Conservation (phyloP, 2,113 vertebrate genomes). For the Delphinapterus leucas region DNA sequence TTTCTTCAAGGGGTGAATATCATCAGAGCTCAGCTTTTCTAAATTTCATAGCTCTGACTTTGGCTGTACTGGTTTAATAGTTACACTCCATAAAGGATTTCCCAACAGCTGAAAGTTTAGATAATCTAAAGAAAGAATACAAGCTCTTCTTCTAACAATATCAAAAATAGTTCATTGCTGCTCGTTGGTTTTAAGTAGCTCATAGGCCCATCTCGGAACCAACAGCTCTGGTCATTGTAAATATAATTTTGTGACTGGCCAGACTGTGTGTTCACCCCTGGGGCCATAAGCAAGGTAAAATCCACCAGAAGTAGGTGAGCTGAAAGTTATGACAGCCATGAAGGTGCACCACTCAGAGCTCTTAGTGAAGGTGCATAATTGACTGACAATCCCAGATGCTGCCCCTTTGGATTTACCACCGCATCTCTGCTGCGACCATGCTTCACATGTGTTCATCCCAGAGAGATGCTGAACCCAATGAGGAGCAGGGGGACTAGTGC, state of each 20-base stretch:
- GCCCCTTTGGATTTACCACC: neutral
- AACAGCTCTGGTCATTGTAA: neutral
- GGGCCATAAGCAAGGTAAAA: neutral
- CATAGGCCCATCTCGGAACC: neutral
- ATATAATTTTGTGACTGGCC: neutral
- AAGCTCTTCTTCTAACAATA: neutral
- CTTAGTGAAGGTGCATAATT: neutral
- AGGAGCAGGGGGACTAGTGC: rapidly evolving
- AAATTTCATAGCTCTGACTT: neutral
- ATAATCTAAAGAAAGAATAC: neutral
- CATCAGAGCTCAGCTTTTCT: neutral
- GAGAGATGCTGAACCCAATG: neutral
- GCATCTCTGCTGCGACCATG: neutral
- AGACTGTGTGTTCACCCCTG: neutral
- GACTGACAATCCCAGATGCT: neutral
- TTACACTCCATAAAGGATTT: neutral
- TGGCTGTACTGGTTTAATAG: neutral
- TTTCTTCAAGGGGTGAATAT: neutral
- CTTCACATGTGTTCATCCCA: neutral
- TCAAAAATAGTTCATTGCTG: neutral
- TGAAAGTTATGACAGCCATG: neutral
- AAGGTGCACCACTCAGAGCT: neutral
- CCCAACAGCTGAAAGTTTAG: neutral
- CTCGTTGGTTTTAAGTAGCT: neutral
- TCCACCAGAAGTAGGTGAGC: neutral